Conservation (phyloP, 2,888 invertebrate species). For the Lithophane semibrunnea region DNA sequence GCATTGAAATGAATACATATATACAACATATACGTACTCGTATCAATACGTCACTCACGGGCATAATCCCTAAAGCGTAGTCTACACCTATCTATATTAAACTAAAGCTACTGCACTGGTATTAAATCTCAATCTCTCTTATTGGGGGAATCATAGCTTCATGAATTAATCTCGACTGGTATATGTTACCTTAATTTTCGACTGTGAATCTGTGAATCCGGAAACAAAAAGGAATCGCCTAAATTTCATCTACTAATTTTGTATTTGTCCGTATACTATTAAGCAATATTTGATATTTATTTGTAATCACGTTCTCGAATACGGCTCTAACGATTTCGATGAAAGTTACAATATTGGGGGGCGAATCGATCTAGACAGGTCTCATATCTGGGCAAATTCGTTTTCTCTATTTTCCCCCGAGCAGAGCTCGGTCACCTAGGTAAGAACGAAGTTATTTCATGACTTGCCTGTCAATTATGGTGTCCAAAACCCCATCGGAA, state of each 20-base stretch:
- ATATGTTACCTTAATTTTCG: not conserved
- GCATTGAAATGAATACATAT: slow-evolving; percentile 17
- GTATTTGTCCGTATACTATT: no score
- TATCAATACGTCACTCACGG: slow-evolving; percentile 7
- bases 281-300: no score
- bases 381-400: no score
- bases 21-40: not conserved
- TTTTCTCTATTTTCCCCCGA: no score
- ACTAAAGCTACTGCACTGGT: not conserved
- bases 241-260: not conserved
- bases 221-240: not conserved
- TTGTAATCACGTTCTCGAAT: no score
- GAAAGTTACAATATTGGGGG: no score
- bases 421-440: no score
- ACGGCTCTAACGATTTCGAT: no score
- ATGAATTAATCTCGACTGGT: not conserved
- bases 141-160: not conserved
- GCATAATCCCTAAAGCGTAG: slow-evolving; percentile 35
- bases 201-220: not conserved
- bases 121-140: not conserved
- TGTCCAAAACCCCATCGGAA: not conserved
- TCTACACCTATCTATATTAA: not conserved
- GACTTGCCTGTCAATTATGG: not conserved
- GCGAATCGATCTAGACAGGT: no score
- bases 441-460: not conserved